Conservation (phyloP, 2,113 vertebrate genomes). For the Atherinomorus stipes region DNA sequence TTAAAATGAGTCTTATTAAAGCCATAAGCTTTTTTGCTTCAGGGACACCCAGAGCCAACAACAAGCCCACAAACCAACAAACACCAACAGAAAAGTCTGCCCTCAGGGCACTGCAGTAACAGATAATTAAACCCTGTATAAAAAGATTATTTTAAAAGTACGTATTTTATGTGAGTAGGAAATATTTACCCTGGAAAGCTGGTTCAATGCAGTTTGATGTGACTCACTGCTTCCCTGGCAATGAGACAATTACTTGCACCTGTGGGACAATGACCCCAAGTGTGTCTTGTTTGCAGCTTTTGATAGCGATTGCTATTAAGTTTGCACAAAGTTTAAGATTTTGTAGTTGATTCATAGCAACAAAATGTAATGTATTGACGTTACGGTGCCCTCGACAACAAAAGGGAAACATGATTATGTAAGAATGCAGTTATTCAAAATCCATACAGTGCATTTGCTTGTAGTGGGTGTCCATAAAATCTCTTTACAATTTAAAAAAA, state of each 20-base stretch:
- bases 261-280: neutral
- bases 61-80: constrained; percentile 17
- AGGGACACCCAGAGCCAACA: constrained; percentile 42
- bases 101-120: constrained; percentile 14
- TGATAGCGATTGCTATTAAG: neutral
- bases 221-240: neutral
- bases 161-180: neutral
- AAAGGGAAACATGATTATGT: constrained; percentile 43
- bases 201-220: neutral
- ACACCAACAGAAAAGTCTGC: constrained; percentile 29
- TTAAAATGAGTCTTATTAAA: constrained; percentile 41
- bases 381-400: constrained; percentile 43
- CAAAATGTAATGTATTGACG: constrained; percentile 54
- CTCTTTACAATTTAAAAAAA: too few species aligned
- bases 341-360: neutral
- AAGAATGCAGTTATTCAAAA: constrained; percentile 54
- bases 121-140: constrained; percentile 16
- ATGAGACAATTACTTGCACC: constrained; percentile 17
- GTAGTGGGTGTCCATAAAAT: too few species aligned
- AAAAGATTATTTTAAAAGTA: neutral
- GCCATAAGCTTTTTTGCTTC: constrained; percentile 36
- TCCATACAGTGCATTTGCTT: constrained; percentile 52
- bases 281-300: neutral
- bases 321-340: neutral
- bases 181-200: neutral